Evolutionary conservation across 2,888 invertebrate genomes (phyloP), one percentile per base, ranked within the genome.

Genomic region (Euclidia mi): DNA sequence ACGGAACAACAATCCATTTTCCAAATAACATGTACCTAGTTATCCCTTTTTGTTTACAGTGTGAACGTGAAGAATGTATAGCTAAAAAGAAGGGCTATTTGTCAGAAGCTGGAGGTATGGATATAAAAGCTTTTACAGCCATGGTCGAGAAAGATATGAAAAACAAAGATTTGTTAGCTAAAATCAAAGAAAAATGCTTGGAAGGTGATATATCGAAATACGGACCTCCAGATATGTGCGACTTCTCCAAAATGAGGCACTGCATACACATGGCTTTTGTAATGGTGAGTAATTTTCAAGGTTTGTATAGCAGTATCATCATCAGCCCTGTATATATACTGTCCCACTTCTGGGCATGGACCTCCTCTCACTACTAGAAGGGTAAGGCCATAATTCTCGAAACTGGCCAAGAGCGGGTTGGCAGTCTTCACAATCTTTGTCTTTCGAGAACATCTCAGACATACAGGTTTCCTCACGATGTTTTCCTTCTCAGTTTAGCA

Each of bases 11-110:
- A n/a, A n/a, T n/a, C n/a, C n/a, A n/a, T n/a, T n/a, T n/a, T n/a
- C n/a, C n/a, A n/a, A n/a, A n/a, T n/a, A n/a, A n/a, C n/a, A n/a
- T n/a, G n/a, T n/a, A n/a, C n/a, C n/a, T n/a, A n/a, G n/a, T n/a
- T n/a, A n/a, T n/a, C n/a, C n/a, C n/a, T n/a, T n/a, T n/a, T n/a
- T n/a, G n/a, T n/a, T n/a, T n/a, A n/a, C 18, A 37, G 37, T 37
- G 37, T n/a, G 61, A 55, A 0, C 12, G 25, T 0, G 63, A 56
- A 15, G 34, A 12, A 3, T 71, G 1, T 15, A 2, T 37, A n/a
- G 79, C 71, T 0, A 57, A 58, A 6, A 81, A 81, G 50, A 44
- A 10, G n/a, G 81, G 81, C 1, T 40, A 62, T 4, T 71, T 65
- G 4, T 60, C 69, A 2, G 37, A 63, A 1, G 81, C 80, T 15